Evolutionary conservation across 2,113 vertebrate genomes (phyloP), one percentile per base, ranked within the genome.

Genomic region (Plectropomus leopardus): DNA sequence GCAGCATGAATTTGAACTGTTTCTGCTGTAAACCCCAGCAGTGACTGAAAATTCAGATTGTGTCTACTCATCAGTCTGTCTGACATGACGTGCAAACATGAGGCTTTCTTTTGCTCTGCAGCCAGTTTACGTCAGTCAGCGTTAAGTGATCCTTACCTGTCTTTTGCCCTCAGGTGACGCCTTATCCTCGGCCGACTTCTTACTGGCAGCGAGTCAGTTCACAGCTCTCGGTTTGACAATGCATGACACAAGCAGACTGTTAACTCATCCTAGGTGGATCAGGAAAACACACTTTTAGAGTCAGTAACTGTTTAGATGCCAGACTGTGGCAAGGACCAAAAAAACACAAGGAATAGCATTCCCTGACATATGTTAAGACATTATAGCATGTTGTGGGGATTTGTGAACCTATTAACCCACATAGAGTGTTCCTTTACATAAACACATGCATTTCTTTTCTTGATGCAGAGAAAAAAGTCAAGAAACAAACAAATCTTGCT

Each of bases 131-230:
- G 24, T 82, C 70, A 85, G 17, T 23, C 66, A 50, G 23, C 54
- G 65, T 80, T 63, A 76, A 55, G 60, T 50, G 59, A 51, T 70
- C 71, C 64, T 86, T 58, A 79, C 55, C 44, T 65, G 83, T 72
- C 65, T 64, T 74, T 88, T 76, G 85, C 68, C 80, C 81, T 83
- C 32, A 78, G 76, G 59, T 80, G 72, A 74, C 66, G 15, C 74
- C 32, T 80, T 74, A 80, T 30, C 64, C 77, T 75, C 9, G 4
- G 66, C 76, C 7, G 3, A 58, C 53, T 58, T 51, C 73, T 75
- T 47, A 24, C 23, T 30, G 59, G 40, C 54, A 34, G 1, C 69
- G 75, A 80, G 66, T 75, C 57, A 51, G 19, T 55, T 76, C 67
- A 44, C 24, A 47, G 78, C 66, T 77, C 68, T 72, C 23, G 30